These are phyloP conservation scores for Nomada flava DNA, from an alignment of 2,888 invertebrate species.

Conservation along the genomic window DNA sequence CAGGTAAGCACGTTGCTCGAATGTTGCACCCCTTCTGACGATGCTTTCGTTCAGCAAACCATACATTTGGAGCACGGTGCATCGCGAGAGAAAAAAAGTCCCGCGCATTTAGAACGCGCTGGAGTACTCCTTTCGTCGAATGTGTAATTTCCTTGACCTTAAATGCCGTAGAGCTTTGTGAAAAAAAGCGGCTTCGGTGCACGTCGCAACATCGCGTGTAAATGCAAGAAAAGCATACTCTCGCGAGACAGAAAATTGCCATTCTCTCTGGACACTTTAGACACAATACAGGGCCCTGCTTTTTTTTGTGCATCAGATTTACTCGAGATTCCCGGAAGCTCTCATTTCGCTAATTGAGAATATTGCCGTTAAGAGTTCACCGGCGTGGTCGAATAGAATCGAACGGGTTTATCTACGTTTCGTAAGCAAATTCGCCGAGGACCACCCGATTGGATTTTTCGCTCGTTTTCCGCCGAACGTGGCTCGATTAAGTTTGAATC, in stretches of 20 bases:
- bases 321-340: conserved; percentile 2
- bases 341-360: background rate
- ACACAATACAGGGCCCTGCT: too few relatives aligned
- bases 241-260: background rate
- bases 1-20: background rate
- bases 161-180: background rate
- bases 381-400: background rate
- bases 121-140: background rate
- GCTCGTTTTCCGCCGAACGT: conserved; percentile 10
- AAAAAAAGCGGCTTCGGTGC: background rate
- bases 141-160: background rate
- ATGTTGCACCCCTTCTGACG: background rate
- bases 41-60: background rate
- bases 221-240: background rate
- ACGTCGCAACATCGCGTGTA: background rate
- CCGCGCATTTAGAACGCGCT: background rate
- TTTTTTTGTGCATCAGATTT: background rate
- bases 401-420: conserved; percentile 17
- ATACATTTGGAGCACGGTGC: background rate
- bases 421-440: background rate
- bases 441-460: conserved; percentile 3
- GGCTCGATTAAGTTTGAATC: conserved; percentile 33
- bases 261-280: too few relatives aligned
- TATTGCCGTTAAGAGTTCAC: background rate
- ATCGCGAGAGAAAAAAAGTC: too few relatives aligned